A percentile compares a stretch with the other conserved stretches of the same genome.
These are phyloP conservation scores for Dysdera silvatica DNA, from an alignment of 1,140 invertebrate genomes.

Conservation along the genomic window DNA sequence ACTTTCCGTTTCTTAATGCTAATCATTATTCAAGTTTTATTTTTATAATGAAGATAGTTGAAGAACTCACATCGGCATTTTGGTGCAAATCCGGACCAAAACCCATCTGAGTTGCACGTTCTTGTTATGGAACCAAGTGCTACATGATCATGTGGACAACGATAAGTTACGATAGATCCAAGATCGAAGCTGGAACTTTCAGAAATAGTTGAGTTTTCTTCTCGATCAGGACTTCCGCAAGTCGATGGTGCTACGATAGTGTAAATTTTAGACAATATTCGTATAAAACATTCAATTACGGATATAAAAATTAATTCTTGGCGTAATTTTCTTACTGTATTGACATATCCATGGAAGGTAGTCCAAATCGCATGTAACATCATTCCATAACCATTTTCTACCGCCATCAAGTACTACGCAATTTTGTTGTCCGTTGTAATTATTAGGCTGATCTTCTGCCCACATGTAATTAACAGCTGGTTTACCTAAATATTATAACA, in stretches of 20 bases:
- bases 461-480: conserved; percentile 52
- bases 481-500: no score
- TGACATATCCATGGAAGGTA: conserved; percentile 86
- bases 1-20: no score
- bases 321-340: conserved; percentile 45
- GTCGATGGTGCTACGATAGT: conserved; percentile 63
- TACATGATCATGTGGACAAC: conserved; percentile 72
- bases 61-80: conserved; percentile 76
- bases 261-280: no score
- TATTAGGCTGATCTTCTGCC: conserved; percentile 90
- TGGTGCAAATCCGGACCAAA: conserved; percentile 71
- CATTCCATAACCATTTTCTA: conserved; percentile 84
- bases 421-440: conserved; percentile 90
- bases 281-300: no score
- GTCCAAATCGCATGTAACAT: conserved; percentile 78
- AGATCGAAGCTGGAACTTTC: conserved; percentile 58
- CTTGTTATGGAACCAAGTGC: conserved; percentile 60
- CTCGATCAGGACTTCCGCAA: conserved; percentile 76
- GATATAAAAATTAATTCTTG: no score
- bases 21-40: no score
- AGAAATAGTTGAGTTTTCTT: conserved; percentile 74
- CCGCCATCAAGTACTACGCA: conserved; percentile 84
- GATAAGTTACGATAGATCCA: conserved; percentile 61
- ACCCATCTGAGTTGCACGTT: conserved; percentile 61
- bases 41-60: no score